Base-by-base conservation (phyloP, 2,113 vertebrate species). In the Aldabrachelys gigantea region DNA sequence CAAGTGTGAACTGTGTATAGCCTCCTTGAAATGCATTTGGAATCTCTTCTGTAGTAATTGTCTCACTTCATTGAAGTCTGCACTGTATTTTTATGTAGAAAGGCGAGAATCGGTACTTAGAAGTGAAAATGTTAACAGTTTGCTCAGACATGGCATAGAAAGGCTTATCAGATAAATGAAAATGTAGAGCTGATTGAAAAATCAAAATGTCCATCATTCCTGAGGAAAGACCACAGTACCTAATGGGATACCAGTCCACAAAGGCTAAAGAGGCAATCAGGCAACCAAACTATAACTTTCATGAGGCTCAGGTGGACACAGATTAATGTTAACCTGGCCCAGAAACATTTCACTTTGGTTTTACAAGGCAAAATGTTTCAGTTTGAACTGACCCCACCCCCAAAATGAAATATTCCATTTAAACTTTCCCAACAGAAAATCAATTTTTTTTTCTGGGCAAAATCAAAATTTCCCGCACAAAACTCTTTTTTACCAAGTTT, bases 181-280 rank as follows among this genome's bases (percentile, higher is more conserved):
- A 69, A 54, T 11, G 22, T 44, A 56, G 53, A 91, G 84, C 31
- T 50, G 82, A 16, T 24, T 1, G 80, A 44, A 95, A 57, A 92
- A 82, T 25, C 2, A 76, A 16, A 56, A 14, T 78, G 69, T 92
- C 21, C 1, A 35, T 91, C 56, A 81, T 16, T 8, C 49, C 92
- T 59, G 7, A 3, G 1, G 10, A 41, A 80, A 44, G 29, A n/a
- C 78, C 62, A 3, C 54, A 5, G 41, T 84, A 11, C 38, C 2
- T 88, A 31, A 10, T 16, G 4, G 1, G n/a, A 88, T 86, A 86
- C 24, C n/a, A 92, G 25, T 4, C 59, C 21, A 38, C 83, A 82
- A 75, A 95, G 41, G 50, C 83, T 81, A 95, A 75, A 0, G 0
- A 0, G 62, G 17, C 35, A 8, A n/a, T 17, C 31, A n/a, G 31